Base-by-base conservation (phyloP, 1,140 invertebrate genomes). In the Drosophila sp. region DNA sequence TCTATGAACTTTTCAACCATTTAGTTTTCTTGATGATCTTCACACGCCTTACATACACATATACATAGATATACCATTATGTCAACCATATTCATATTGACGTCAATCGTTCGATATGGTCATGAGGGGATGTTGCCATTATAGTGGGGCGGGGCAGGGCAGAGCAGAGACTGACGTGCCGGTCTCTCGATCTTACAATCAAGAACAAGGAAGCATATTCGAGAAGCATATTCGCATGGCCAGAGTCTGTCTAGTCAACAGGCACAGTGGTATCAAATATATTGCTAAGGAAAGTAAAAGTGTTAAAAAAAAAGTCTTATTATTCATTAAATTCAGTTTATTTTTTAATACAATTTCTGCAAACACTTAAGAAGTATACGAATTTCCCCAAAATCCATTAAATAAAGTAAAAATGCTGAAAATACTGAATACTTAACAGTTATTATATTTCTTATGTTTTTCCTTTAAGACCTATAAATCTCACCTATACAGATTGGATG, bases 141-240 rank as follows among this genome's bases (percentile, higher is more conserved):
- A 10, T 38, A 0, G 35, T 38, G 35, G 10, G 35, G 35, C 10
- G 27, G n/a, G 11, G 10, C 2, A 23, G 8, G 23, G 7, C 44
- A 50, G 1, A 4, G 33, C 1, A 1, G 35, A 10, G 35, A 11
- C 8, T 35, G 33, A 2, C 44, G 25, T n/a, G 40, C 4, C n/a
- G 11, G 44, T 5, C 44, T 50, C 7, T 50, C 44, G 27, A 27
- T 50, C 44, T 50, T 10, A 50, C 11, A 50, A 50, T 50, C 44
- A 50, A 76, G 76, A 83, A 86, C 79, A 70, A 86, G 83, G 84
- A 89, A 86, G 84, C 72, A 68, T 61, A 50, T 70, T 62, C 70
- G 57, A 81, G 70, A 86, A 74, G 54, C 41, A 41, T 63, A 58
- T 44, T 38, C 23, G 50, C 17, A 56, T 44, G 60, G 35, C 57